Evolutionary conservation across 2,888 invertebrate genomes (phyloP), one percentile per base, ranked within the genome.

Genomic region (Cylindroiulus punctatus): DNA sequence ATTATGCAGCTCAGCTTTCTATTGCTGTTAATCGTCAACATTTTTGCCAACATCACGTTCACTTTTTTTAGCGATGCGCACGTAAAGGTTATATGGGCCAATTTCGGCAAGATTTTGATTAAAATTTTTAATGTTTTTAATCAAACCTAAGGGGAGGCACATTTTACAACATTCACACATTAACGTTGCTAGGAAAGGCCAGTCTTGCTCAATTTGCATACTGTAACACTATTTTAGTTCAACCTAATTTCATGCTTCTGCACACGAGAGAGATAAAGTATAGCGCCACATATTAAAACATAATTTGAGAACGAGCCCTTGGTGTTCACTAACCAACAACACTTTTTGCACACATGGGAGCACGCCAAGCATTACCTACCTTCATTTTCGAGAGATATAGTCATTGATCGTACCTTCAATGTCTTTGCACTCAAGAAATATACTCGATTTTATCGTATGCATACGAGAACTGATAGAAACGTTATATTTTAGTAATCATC

Each of bases 121-220:
- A 76, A 76, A 52, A 76, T 22, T 76, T 65, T 76, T 76, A 76
- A 76, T 76, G 76, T 76, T 76, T 65, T 76, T 76, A 76, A 76
- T 76, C 76, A 76, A 76, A 76, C 30, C 12, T 76, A 3, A 76
- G 14, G 65, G 65, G 12, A 26, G 8, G 22, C 65, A 76, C 76
- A 76, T 26, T 76, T 76, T 76, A 30, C 14, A 76, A 76, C 76
- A 30, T 76, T 76, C 26, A 26, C 76, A 76, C 76, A 26, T 76
- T 26, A 30, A 76, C 76, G 76, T 26, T 76, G 14, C 10, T n/a
- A 10, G 12, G 76, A 76, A 76, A 76, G 4, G 76, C 76, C 14
- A 76, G 26, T 26, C 30, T 76, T 30, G 30, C 26, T 30, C 76
- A 76, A 76, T 76, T 76, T 76, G 12, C 76, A 76, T 30, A 30